Conservation (phyloP, 2,888 invertebrate genomes). For the Vannuccia rotundouncinata region DNA sequence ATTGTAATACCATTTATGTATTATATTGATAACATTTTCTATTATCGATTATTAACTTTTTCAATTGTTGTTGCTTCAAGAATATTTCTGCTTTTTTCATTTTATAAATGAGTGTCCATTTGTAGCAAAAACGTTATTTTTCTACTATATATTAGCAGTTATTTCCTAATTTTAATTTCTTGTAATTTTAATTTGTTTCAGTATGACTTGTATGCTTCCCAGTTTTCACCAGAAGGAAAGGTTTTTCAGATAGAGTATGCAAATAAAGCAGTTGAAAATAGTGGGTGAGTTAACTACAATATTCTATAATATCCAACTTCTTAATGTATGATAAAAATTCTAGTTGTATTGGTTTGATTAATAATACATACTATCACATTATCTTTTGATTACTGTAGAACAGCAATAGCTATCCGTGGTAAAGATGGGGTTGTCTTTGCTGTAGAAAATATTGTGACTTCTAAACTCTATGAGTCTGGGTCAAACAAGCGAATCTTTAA, state of each 20-base stretch:
- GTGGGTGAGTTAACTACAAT: conserved; percentile 63
- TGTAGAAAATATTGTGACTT: conserved; percentile 89
- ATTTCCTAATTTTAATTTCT: too few relatives aligned
- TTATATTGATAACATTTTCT: too few relatives aligned
- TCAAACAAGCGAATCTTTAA: conserved; percentile 80
- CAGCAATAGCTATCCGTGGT: conserved; percentile 84
- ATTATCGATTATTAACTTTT: too few relatives aligned
- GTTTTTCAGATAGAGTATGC: conserved; percentile 99
- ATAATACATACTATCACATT: conserved; percentile 29
- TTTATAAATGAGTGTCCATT: too few relatives aligned
- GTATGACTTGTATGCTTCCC: conserved; percentile 98
- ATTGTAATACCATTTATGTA: too few relatives aligned
- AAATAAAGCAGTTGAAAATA: conserved; percentile 94
- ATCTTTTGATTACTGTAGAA: conserved; percentile 60
- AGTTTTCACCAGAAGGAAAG: conserved; percentile 96
- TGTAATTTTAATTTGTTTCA: conserved; percentile 20
- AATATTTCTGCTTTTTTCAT: too few relatives aligned
- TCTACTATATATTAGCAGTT: too few relatives aligned
- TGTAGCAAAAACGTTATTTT: too few relatives aligned
- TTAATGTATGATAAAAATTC: neutral
- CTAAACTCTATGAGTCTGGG: conserved; percentile 82
- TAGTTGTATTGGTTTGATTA: neutral
- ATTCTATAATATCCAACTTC: neutral
- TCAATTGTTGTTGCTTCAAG: too few relatives aligned
- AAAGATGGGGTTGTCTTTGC: conserved; percentile 94